Evolutionary conservation across 2,113 vertebrate genomes (phyloP).

Genomic region (Leptodactylus fuscus): DNA sequence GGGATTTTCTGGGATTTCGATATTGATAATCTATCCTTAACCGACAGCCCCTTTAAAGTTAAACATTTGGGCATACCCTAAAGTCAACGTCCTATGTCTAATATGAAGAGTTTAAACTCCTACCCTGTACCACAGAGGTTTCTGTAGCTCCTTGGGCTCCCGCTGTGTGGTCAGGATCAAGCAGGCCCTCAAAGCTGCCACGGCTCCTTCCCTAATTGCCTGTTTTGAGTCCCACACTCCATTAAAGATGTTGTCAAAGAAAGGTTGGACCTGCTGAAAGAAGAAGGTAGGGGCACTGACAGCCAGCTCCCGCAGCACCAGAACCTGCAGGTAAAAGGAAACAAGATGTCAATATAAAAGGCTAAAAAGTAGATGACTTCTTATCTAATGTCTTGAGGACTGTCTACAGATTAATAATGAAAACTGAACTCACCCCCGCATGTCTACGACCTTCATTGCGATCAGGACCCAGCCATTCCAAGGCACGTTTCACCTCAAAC

Average conservation of each 20-base stretch:
- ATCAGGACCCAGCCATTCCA: slow-evolving; percentile 97
- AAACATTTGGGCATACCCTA: too few species aligned
- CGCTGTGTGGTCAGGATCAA: slow-evolving; percentile 96
- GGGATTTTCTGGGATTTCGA: too few species aligned
- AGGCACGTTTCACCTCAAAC: slow-evolving; percentile 97
- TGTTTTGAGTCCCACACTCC: slow-evolving; percentile 98
- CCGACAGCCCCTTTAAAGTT: too few species aligned
- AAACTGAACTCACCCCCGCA: slow-evolving; percentile 84
- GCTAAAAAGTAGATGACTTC: neutral
- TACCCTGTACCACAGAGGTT: slow-evolving; percentile 98
- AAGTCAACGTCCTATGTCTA: too few species aligned
- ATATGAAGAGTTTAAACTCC: too few species aligned
- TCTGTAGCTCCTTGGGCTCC: slow-evolving; percentile 99
- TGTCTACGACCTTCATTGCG: slow-evolving; percentile 95
- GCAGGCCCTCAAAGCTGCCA: slow-evolving; percentile 93
- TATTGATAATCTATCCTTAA: too few species aligned
- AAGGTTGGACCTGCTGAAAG: slow-evolving; percentile 98
- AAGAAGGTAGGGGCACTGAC: slow-evolving; percentile 98
- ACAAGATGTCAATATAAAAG: neutral
- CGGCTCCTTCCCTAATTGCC: slow-evolving; percentile 94
- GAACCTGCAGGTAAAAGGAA: slow-evolving; percentile 79
- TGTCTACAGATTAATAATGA: too few species aligned
- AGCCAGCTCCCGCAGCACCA: slow-evolving; percentile 93
- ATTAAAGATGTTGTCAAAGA: slow-evolving; percentile 97
- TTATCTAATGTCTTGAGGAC: too few species aligned